Evolutionary conservation across 2,888 invertebrate genomes (phyloP), one percentile per base, ranked within the genome.

Genomic region (Andrena minutula): DNA sequence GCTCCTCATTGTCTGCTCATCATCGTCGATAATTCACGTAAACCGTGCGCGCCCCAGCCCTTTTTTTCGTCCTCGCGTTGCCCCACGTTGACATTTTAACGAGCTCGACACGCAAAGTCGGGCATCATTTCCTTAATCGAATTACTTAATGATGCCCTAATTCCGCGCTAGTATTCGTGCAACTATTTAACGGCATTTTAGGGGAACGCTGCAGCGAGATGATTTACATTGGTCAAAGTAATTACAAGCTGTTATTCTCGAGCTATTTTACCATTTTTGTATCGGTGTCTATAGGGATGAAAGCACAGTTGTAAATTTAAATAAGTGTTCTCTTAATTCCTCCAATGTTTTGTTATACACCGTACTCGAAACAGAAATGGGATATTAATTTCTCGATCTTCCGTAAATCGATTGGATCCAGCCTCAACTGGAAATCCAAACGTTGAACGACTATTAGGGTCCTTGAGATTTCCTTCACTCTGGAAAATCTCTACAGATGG

Each of bases 11-110:
- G 86, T 86, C 75, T 63, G 77, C 83, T 79, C 87, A 90, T 90
- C 90, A 90, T 91, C 85, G 86, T 89, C 87, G 86, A 89, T 91
- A 91, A 92, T 92, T 91, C 86, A 82, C 75, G 71, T 78, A 79
- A 84, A 86, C 79, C 73, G 63, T 69, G 74, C 82, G 74, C 82
- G 74, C 41, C 56, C 82, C 65, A 81, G 26, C 71, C 72, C 84
- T 84, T 75, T 72, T 26, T 2, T 2, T 41, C 30, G 23, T 20
- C 30, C 32, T 60, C 58, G 74, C 65, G n/a, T 80, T 32, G 64
- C 66, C 70, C 70, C 63, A 49, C 58, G 47, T 51, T 83, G 86
- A 89, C 85, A 74, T 86, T 87, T 87, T 88, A 87, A 88, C 86
- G 80, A 75, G 56, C 75, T 64, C 63, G 75, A 64, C 71, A 26